phyloP scores from a whole-genome alignment of 2,797 vertebrate species.

The Phrynocephalus vlangalii region DNA sequence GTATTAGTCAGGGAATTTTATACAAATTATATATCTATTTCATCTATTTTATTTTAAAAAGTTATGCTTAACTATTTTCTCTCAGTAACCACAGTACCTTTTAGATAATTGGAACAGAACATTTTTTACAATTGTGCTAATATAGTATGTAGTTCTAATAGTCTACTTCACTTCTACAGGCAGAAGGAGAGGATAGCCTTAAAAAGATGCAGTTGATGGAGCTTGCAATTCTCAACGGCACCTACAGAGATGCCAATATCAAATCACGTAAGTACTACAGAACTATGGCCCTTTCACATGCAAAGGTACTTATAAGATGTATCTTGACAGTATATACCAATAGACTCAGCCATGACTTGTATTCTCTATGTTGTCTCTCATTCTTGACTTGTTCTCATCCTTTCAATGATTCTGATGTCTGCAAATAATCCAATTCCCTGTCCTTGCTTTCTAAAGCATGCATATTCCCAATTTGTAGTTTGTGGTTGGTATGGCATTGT shows the following conservation, averaged over 20 bases:
- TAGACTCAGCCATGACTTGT: not conserved
- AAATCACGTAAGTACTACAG: conserved; percentile 93
- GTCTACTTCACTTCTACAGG: conserved; percentile 77
- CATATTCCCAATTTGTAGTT: not conserved
- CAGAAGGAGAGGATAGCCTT: conserved; percentile 98
- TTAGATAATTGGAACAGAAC: not conserved
- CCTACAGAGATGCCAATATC: conserved; percentile 98
- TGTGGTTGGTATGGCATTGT: not conserved
- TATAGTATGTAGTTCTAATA: conserved; percentile 10
- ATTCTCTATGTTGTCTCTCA: not conserved
- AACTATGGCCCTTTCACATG: conserved; percentile 14
- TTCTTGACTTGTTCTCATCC: not conserved
- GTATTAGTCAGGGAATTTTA: not conserved
- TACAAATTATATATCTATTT: not conserved
- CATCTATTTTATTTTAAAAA: not conserved
- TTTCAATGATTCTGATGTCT: not conserved
- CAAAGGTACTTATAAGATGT: not conserved
- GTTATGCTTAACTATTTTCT: no score
- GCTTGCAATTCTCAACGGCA: conserved; percentile 98
- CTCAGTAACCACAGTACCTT: no score
- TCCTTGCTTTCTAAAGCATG: conserved; percentile 1
- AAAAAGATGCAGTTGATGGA: conserved; percentile 99
- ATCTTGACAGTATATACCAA: not conserved
- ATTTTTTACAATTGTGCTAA: not conserved
- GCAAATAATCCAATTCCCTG: not conserved